Conservation (phyloP, 2,888 invertebrate species). For the Acronicta aceris region DNA sequence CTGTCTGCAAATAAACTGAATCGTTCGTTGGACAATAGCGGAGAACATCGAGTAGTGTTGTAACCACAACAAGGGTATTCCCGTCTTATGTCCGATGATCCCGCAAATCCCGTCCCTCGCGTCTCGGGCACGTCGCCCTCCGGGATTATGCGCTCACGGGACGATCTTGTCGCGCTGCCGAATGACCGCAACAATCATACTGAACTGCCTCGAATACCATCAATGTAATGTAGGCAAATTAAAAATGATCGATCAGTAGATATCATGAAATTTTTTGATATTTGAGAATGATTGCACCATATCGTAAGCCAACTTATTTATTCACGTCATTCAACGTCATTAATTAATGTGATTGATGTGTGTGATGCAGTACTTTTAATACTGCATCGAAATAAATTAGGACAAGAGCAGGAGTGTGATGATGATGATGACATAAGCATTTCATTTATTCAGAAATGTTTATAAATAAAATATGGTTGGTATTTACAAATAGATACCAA, state of each 20-base stretch:
- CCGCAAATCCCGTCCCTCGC: constrained; percentile 77
- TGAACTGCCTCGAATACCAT: constrained; percentile 58
- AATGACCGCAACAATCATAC: constrained; percentile 74
- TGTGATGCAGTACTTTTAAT: too few species aligned
- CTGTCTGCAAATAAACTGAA: constrained; percentile 38
- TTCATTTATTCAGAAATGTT: background rate
- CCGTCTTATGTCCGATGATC: constrained; percentile 78
- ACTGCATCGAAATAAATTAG: too few species aligned
- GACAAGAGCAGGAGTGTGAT: too few species aligned
- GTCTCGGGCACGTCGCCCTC: constrained; percentile 77
- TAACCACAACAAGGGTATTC: constrained; percentile 73
- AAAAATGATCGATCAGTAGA: constrained; percentile 39
- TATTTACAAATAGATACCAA: too few species aligned
- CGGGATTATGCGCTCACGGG: constrained; percentile 75
- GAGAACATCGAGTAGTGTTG: constrained; percentile 61
- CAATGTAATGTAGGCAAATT: constrained; percentile 44
- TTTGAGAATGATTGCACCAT: background rate
- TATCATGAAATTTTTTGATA: constrained; percentile 7
- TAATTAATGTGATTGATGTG: too few species aligned
- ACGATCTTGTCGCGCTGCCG: constrained; percentile 69
- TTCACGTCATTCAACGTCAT: too few species aligned
- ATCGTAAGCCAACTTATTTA: too few species aligned
- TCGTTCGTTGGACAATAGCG: constrained; percentile 41
- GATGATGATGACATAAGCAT: too few species aligned
- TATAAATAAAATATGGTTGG: constrained; percentile 13